A percentile compares a stretch with the other conserved stretches of the same genome.
Conservation (phyloP, 2,797 vertebrate genomes). For the Psittacula echo region DNA sequence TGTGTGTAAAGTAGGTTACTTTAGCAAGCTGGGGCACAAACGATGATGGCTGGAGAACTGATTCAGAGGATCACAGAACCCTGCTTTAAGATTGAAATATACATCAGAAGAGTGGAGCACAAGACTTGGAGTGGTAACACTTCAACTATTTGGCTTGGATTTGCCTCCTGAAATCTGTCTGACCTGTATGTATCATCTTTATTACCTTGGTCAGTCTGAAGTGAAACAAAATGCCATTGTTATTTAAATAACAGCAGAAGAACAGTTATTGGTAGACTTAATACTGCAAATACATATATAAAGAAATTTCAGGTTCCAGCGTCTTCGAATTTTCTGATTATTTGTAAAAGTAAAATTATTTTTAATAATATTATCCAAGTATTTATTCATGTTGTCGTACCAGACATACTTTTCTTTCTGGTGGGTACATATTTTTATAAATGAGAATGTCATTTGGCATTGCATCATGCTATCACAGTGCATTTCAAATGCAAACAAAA, state of each 20-base stretch:
- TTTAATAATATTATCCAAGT: not conserved
- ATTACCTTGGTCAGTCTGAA: not conserved
- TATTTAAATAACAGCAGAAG: not conserved
- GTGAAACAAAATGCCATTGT: not conserved
- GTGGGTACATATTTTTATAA: not conserved
- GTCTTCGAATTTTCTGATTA: not conserved
- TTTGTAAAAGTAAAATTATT: not conserved
- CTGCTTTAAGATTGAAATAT: not conserved
- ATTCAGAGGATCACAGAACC: not conserved
- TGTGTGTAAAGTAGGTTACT: not conserved
- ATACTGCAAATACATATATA: not conserved
- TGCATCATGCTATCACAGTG: not conserved
- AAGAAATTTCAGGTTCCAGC: not conserved
- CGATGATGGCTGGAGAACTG: not conserved
- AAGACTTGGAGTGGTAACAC: not conserved
- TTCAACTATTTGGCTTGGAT: not conserved
- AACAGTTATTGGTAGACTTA: not conserved
- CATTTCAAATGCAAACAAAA: slow-evolving; percentile 19
- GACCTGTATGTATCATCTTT: not conserved
- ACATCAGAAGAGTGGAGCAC: not conserved
- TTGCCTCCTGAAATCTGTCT: not conserved
- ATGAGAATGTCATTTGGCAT: not conserved
- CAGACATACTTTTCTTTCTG: not conserved
- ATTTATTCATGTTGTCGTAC: not conserved
- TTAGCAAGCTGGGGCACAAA: not conserved